phyloP scores from a whole-genome alignment of 2,797 vertebrate genomes.

The Platyrinchus mystaceus region DNA sequence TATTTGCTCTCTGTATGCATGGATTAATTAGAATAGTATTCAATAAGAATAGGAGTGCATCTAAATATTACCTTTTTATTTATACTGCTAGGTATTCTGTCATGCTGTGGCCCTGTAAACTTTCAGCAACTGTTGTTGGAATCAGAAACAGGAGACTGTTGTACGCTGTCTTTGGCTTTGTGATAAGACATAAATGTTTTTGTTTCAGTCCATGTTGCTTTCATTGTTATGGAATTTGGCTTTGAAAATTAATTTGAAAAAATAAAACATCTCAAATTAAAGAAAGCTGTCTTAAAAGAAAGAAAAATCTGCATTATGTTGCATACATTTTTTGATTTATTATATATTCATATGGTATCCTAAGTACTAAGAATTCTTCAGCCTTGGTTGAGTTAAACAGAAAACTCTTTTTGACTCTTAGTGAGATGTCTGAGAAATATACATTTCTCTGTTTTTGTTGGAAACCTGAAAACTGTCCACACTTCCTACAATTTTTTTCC shows the following conservation, averaged over 20 bases:
- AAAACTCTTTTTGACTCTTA: background rate
- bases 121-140: background rate
- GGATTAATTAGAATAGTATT: background rate
- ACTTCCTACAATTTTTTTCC: background rate
- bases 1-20: background rate
- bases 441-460: background rate
- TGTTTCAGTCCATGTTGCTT: background rate
- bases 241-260: conserved; percentile 2
- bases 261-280: background rate
- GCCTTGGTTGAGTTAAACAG: background rate
- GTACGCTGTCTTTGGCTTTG: background rate
- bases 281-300: background rate
- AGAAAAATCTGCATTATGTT: background rate
- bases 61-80: background rate
- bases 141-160: background rate
- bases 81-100: background rate
- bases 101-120: background rate
- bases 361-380: background rate
- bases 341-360: background rate
- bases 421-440: background rate
- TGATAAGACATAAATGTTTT: background rate
- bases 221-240: background rate
- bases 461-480: background rate
- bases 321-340: background rate
- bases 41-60: background rate